Percentiles rank a stretch among this genome's conserved stretches.
These are phyloP conservation scores for Halocynthia aurantium DNA, from an alignment of 23 tunicate genomes.

Conservation along the genomic window DNA sequence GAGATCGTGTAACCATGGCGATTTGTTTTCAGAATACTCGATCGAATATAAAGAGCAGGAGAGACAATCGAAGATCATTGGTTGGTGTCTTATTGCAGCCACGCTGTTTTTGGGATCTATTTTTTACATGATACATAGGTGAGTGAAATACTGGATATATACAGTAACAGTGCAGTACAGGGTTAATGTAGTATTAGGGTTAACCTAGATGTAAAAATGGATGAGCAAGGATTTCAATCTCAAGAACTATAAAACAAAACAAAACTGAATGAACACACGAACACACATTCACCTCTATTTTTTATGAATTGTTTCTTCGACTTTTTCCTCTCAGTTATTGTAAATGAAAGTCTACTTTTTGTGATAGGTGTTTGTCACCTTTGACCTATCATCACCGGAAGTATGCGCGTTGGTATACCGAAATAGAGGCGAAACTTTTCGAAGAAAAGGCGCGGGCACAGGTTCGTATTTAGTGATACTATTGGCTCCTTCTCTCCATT, in stretches of 20 bases:
- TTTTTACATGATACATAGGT: constrained; percentile 55
- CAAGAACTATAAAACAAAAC: no score
- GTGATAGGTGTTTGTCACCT: constrained; percentile 38
- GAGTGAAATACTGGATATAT: neutral
- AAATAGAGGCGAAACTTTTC: constrained; percentile 37
- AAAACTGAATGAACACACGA: no score
- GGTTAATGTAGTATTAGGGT: no score
- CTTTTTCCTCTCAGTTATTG: neutral
- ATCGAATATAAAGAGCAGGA: constrained; percentile 39
- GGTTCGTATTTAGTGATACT: no score
- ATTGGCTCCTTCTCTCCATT: neutral
- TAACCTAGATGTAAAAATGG: no score
- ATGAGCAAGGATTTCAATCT: no score
- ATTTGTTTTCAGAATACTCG: constrained; percentile 18
- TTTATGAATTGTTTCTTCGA: no score
- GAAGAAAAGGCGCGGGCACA: constrained; percentile 46
- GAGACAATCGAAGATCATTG: constrained; percentile 37
- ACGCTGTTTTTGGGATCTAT: constrained; percentile 36
- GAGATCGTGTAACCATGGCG: neutral
- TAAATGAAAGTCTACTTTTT: neutral
- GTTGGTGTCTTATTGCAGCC: constrained; percentile 54
- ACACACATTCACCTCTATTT: no score
- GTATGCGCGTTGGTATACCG: constrained; percentile 59
- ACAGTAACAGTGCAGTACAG: neutral
- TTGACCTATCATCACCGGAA: constrained; percentile 62